Evolutionary conservation across 92 coral and sea anemone species (phyloP).

Genomic region (Palythoa heliodiscus): DNA sequence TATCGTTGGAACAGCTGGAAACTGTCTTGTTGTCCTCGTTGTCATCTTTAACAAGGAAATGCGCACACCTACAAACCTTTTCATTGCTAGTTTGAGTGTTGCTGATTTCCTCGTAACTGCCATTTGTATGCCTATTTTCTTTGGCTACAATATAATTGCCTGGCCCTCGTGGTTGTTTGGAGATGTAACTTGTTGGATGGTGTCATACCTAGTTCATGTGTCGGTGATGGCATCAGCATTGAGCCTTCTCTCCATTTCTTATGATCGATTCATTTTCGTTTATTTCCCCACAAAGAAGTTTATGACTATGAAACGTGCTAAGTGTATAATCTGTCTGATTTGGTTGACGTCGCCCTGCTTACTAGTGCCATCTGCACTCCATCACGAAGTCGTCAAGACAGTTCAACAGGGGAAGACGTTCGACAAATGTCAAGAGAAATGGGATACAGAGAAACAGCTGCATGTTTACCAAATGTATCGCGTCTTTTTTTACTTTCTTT

Average conservation of each 20-base stretch:
- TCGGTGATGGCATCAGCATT: constrained; percentile 86
- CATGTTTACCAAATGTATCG: constrained; percentile 79
- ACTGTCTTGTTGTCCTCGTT: constrained; percentile 67
- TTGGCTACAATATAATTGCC: constrained; percentile 68
- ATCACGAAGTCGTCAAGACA: constrained; percentile 56
- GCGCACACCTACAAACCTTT: constrained; percentile 75
- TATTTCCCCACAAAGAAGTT: constrained; percentile 71
- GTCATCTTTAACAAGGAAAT: constrained; percentile 69
- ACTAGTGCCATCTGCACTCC: constrained; percentile 69
- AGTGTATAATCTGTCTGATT: constrained; percentile 57
- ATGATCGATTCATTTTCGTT: constrained; percentile 73
- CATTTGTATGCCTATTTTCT: constrained; percentile 80
- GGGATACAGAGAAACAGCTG: constrained; percentile 51
- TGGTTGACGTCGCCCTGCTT: constrained; percentile 77
- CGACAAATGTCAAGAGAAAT: constrained; percentile 65
- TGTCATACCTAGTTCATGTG: constrained; percentile 73
- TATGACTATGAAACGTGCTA: constrained; percentile 61
- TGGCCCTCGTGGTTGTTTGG: constrained; percentile 89
- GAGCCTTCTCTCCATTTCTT: constrained; percentile 75
- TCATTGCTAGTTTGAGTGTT: constrained; percentile 72
- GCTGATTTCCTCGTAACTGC: constrained; percentile 80
- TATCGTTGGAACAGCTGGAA: constrained; percentile 69
- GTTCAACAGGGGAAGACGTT: constrained; percentile 43
- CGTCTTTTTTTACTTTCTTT: constrained; percentile 64
- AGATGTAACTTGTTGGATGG: constrained; percentile 59